Evolutionary conservation across 1,140 invertebrate genomes (phyloP).

Genomic region (Apis dorsata): DNA sequence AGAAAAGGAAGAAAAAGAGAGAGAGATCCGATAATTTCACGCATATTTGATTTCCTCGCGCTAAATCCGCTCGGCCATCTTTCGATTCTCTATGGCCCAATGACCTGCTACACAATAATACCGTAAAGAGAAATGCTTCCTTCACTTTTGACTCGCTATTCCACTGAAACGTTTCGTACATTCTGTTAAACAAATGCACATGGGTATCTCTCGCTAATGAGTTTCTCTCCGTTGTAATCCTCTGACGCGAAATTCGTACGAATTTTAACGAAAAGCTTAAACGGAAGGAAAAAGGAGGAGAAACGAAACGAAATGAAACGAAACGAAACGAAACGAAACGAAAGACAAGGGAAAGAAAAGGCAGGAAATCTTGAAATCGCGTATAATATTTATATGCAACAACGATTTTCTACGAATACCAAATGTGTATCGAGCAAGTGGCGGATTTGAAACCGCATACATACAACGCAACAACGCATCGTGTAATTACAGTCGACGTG

Average conservation of each 20-base stretch:
- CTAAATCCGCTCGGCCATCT: constrained; percentile 69
- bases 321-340: not conserved
- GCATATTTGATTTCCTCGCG: constrained; percentile 71
- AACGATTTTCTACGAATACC: not conserved
- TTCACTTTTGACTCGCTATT: constrained; percentile 41
- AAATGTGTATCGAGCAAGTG: not conserved
- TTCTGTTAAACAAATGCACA: not conserved
- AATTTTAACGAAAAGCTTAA: not conserved
- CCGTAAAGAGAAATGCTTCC: constrained; percentile 49
- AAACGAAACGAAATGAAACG: not conserved
- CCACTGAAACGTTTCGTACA: constrained; percentile 4
- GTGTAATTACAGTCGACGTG: constrained; percentile 15
- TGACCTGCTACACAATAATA: constrained; percentile 51
- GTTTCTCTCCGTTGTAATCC: not conserved
- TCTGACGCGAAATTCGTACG: not conserved
- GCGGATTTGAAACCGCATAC: not conserved
- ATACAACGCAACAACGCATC: constrained; percentile 24
- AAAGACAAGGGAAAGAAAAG: not conserved
- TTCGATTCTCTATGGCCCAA: constrained; percentile 59
- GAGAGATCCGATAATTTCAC: constrained; percentile 66
- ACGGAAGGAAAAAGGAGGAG: not conserved
- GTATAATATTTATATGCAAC: not conserved
- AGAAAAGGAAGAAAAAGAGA: not conserved
- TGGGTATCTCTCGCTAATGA: not conserved
- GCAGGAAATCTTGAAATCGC: not conserved